phyloP scores from a whole-genome alignment of 2,113 vertebrate genomes.

The Alligator mississippiensis region DNA sequence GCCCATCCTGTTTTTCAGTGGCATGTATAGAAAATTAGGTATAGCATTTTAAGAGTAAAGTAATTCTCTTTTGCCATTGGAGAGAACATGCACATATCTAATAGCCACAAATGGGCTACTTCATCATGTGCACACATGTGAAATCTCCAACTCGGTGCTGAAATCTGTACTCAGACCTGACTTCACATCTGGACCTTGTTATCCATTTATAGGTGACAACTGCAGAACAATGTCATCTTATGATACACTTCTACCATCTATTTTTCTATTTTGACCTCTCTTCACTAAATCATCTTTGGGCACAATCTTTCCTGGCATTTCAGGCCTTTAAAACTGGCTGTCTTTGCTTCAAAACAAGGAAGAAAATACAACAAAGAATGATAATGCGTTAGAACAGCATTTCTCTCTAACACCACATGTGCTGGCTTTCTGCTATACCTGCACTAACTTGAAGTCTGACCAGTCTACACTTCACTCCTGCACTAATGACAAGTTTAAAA shows the following conservation, averaged over 20 bases:
- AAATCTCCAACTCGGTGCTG: neutral
- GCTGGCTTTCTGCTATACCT: neutral
- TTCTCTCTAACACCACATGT: conserved; percentile 2
- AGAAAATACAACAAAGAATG: neutral
- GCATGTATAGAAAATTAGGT: neutral
- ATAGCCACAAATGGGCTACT: neutral
- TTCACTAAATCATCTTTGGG: neutral
- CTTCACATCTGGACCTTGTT: neutral
- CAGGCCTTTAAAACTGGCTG: neutral
- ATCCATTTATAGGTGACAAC: neutral
- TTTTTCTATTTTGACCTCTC: neutral
- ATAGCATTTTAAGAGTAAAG: neutral
- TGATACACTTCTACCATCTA: conserved; percentile 6
- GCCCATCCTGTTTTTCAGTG: neutral
- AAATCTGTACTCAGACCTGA: neutral
- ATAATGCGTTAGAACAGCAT: neutral
- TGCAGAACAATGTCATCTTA: neutral
- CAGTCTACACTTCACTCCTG: conserved; percentile 19
- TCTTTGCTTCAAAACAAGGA: neutral
- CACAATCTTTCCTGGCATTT: neutral
- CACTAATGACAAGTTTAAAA: neutral
- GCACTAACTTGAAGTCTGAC: neutral
- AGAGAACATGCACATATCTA: neutral
- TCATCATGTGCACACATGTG: neutral
- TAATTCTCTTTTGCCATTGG: neutral